Evolutionary conservation across 2,113 vertebrate species (phyloP), one percentile per base, ranked within the genome.

Genomic region (Ageneiosus marmoratus): DNA sequence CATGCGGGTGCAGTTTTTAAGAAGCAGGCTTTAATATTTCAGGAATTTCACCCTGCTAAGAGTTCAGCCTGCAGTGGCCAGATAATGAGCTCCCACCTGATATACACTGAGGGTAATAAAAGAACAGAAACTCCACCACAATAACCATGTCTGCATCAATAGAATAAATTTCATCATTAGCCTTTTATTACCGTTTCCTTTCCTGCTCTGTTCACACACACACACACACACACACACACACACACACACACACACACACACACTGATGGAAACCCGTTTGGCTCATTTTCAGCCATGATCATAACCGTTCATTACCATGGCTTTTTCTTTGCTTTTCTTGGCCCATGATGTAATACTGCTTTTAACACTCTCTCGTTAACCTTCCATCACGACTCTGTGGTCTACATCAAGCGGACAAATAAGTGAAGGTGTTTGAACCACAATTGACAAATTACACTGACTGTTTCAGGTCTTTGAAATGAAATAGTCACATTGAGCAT

Each of bases 11-110:
- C 22, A n/a, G 27, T 13, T 46, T 24, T 76, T 34, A 82, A 70
- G 89, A 87, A 91, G 88, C 85, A 87, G 89, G 85, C 87, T 89
- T 86, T 91, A 46, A 90, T 92, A 89, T 92, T 90, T 92, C 90
- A 91, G 87, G 90, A 90, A 84, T 84, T 88, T 74, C 83, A 74
- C 73, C 62, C 34, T 50, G 62, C 46, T 46, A 73, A 87, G 88
- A 88, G 86, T 29, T 85, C 83, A 87, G 90, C 87, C 89, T 91
- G 89, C 82, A 84, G 87, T 53, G 88, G 88, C 79, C 91, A 91
- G 91, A 92, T 92, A 91, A 92, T 90, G 89, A 91, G 89, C 88
- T 86, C 88, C 86, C 80, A 87, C 53, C 89, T 86, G 83, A 89
- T 89, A 88, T 88, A 87, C 89, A 83, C 87, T 74, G 87, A 70